Percentiles rank a stretch among this genome's conserved stretches.
phyloP scores from a whole-genome alignment of 2,888 invertebrate genomes.

The Synanthedon tipuliformis region DNA sequence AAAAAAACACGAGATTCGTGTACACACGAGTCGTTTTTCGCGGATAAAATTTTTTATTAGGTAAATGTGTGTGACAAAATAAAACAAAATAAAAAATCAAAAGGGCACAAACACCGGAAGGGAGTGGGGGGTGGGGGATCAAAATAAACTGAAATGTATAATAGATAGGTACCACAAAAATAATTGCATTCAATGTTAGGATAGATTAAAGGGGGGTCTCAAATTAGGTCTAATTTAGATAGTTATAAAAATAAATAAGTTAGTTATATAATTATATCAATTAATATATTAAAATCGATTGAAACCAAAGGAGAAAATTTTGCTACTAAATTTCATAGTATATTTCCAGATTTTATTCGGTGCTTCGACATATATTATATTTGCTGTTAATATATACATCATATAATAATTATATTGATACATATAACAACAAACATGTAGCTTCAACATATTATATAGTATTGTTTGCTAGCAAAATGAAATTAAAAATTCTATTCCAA shows the following conservation, averaged over 20 bases:
- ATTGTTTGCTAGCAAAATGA: no score
- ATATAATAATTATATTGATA: no score
- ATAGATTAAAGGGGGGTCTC: constrained; percentile 25
- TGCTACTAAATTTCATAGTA: no score
- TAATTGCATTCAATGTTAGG: constrained; percentile 57
- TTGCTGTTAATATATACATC: no score
- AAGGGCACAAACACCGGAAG: constrained; percentile 41
- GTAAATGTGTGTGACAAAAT: constrained; percentile 15
- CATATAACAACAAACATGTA: no score
- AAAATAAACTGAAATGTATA: constrained; percentile 71
- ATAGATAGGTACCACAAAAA: constrained; percentile 54
- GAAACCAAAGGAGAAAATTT: no score
- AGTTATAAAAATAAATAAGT: constrained; percentile 16
- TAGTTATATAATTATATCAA: no score
- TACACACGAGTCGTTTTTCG: constrained; percentile 1
- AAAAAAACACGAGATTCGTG: not conserved
- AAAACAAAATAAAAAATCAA: constrained; percentile 5
- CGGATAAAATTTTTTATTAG: not conserved
- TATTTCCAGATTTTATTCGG: no score
- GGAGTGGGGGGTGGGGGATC: constrained; percentile 34
- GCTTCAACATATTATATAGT: no score
- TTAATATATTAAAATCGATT: no score
- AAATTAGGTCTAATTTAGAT: constrained; percentile 15
- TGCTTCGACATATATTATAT: no score
- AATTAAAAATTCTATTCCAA: no score